These are phyloP conservation scores for Cydia amplana DNA, from an alignment of 1,140 invertebrate species.

Conservation along the genomic window DNA sequence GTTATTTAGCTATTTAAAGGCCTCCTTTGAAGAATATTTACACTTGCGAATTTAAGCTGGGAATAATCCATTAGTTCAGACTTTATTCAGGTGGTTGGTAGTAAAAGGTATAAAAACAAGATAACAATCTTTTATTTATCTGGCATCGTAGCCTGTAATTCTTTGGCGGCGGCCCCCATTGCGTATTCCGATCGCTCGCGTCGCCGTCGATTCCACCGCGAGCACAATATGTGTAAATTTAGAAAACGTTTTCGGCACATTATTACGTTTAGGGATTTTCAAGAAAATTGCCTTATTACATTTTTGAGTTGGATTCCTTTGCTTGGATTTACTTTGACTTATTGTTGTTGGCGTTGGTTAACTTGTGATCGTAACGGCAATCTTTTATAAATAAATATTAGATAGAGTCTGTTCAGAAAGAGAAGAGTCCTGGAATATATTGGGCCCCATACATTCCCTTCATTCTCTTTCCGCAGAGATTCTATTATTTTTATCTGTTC, in stretches of 20 bases:
- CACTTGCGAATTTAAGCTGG: constrained; percentile 28
- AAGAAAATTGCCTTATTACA: constrained; percentile 77
- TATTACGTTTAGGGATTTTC: constrained; percentile 77
- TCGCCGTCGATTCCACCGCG: constrained; percentile 61
- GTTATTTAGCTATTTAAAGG: constrained; percentile 68
- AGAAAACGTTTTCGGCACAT: constrained; percentile 75
- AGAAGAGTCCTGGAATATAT: too few relatives aligned
- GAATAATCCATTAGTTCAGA: constrained; percentile 29
- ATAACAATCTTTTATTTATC: constrained; percentile 37
- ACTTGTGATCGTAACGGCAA: not conserved
- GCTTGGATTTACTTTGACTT: constrained; percentile 67
- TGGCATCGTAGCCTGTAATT: constrained; percentile 50
- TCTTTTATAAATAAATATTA: constrained; percentile 1
- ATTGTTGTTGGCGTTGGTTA: constrained; percentile 1
- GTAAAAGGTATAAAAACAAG: constrained; percentile 31
- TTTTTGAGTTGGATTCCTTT: constrained; percentile 69
- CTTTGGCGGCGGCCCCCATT: constrained; percentile 56
- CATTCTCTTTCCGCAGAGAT: too few relatives aligned
- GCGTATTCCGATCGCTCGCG: constrained; percentile 67
- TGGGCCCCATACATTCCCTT: too few relatives aligned
- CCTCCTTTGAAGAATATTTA: constrained; percentile 41
- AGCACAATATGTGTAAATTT: constrained; percentile 77
- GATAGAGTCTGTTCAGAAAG: too few relatives aligned
- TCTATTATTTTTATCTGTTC: too few relatives aligned
- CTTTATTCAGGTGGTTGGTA: constrained; percentile 28